Conservation (phyloP, 2,113 vertebrate genomes). For the Procavia capensis region DNA sequence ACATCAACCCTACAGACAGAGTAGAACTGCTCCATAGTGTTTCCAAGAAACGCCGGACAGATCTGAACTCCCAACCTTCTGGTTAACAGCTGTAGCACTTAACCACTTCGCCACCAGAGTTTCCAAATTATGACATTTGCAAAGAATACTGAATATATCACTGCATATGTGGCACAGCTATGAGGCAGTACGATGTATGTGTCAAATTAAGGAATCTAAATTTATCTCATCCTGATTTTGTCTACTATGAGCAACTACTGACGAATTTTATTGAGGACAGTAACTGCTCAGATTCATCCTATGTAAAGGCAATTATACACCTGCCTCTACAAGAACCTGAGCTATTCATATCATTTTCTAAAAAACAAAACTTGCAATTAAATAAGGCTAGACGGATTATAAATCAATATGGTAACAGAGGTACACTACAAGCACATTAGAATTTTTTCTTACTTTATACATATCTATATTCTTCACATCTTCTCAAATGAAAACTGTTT, state of each 20-base stretch:
- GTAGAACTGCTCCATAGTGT: no score
- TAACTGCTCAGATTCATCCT: background rate
- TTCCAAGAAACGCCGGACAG: no score
- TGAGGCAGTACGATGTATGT: background rate
- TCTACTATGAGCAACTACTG: constrained; percentile 4
- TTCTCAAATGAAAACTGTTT: constrained; percentile 9
- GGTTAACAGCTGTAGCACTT: no score
- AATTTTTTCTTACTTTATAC: constrained; percentile 33
- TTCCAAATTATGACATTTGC: no score
- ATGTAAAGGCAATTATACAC: background rate
- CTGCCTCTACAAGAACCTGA: background rate
- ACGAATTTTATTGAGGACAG: background rate
- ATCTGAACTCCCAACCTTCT: no score
- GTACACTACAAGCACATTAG: background rate
- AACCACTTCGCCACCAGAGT: no score
- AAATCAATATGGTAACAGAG: background rate
- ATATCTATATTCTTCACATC: constrained; percentile 30
- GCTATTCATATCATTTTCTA: background rate
- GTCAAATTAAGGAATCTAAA: background rate
- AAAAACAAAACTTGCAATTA: background rate
- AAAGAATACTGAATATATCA: no score
- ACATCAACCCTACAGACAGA: no score
- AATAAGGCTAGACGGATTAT: background rate
- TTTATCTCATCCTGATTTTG: constrained; percentile 29
- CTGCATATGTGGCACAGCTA: background rate